Conservation (phyloP, 2,888 invertebrate genomes). For the Phlogophora meticulosa region DNA sequence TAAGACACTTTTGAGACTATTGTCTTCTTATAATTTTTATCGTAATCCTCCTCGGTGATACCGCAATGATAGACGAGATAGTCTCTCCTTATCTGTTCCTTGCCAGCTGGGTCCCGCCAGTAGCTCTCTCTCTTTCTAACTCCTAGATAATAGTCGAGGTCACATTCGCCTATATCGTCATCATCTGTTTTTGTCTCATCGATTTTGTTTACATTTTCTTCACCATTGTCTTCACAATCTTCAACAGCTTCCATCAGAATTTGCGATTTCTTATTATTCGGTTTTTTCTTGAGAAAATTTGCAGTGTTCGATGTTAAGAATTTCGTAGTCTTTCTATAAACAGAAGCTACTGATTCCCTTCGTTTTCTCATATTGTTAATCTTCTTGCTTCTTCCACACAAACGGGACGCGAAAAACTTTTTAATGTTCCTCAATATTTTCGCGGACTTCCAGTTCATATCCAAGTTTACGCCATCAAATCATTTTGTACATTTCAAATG, state of each 20-base stretch:
- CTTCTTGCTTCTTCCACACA: constrained; percentile 68
- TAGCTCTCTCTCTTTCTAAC: constrained; percentile 83
- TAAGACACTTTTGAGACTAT: constrained; percentile 71
- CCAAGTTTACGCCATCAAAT: constrained; percentile 47
- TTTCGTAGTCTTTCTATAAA: constrained; percentile 86
- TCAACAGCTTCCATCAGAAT: constrained; percentile 75
- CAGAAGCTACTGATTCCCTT: constrained; percentile 85
- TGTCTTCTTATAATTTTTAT: constrained; percentile 77
- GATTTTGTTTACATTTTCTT: constrained; percentile 64
- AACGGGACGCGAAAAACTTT: constrained; percentile 61
- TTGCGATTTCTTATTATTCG: constrained; percentile 78
- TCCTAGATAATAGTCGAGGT: constrained; percentile 86
- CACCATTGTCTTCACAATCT: constrained; percentile 54
- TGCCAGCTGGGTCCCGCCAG: constrained; percentile 85
- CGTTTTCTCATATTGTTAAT: constrained; percentile 77
- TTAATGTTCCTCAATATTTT: constrained; percentile 69
- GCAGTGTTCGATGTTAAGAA: constrained; percentile 83
- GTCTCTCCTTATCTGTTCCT: constrained; percentile 86
- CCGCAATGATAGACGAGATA: constrained; percentile 86
- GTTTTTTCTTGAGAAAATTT: constrained; percentile 81
- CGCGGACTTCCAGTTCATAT: constrained; percentile 57
- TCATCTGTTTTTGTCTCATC: constrained; percentile 68
- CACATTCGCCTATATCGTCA: constrained; percentile 81
- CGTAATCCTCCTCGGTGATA: constrained; percentile 84
- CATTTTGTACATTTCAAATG: constrained; percentile 66